Conservation (phyloP, 2,888 invertebrate species). For the Doris montereyensis region DNA sequence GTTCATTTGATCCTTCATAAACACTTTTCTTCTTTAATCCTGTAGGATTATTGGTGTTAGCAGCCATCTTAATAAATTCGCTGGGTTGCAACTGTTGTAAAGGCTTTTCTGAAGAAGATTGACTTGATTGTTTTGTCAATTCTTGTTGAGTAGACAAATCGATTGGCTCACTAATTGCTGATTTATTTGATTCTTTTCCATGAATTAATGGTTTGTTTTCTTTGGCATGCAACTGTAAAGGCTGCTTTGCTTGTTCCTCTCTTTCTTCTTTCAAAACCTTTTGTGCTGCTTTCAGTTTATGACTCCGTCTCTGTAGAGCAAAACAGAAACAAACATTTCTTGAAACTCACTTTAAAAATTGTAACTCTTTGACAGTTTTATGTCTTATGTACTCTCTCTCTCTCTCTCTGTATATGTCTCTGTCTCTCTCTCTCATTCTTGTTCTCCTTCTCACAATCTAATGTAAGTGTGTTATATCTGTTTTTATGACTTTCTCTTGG, state of each 20-base stretch:
- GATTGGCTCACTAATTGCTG: not conserved
- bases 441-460: no score
- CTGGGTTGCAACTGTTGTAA: not conserved
- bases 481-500: no score
- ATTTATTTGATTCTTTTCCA: not conserved
- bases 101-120: no score
- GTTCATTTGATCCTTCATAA: slow-evolving; percentile 14
- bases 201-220: not conserved
- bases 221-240: no score
- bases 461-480: no score
- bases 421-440: no score
- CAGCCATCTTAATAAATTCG: not conserved
- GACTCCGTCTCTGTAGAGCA: slow-evolving; percentile 24
- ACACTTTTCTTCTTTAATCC: slow-evolving; percentile 21
- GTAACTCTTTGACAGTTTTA: no score
- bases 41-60: not conserved
- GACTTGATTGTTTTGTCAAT: not conserved
- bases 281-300: slow-evolving; percentile 31
- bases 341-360: no score
- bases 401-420: no score
- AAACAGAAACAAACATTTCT: not conserved
- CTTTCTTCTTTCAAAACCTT: slow-evolving; percentile 26
- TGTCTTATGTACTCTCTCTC: no score
- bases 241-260: slow-evolving; percentile 7
- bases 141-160: no score